Base-by-base conservation (phyloP, 2,113 vertebrate species). In the Morphnarchus princeps region DNA sequence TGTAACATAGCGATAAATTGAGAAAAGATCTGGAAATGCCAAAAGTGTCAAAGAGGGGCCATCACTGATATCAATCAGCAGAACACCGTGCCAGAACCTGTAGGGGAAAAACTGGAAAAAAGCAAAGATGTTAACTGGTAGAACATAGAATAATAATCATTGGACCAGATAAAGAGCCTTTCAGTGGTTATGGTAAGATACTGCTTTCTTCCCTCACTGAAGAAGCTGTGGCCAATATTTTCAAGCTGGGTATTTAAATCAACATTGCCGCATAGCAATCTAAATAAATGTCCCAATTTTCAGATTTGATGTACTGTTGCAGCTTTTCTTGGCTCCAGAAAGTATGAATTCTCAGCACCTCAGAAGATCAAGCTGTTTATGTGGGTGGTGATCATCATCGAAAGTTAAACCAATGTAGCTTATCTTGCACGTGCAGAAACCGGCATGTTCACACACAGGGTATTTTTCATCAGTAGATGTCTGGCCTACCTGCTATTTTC, bases 311-410 rank as follows among this genome's bases (percentile, higher is more conserved):
- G 36, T 65, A 54, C 66, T 82, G 61, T 61, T 85, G 50, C 36
- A 93, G 84, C 16, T 94, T 95, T 94, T 95, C 73, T 85, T 96
- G 80, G 77, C 87, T 95, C 14, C 57, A 80, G 81, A 81, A 94
- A 65, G 34, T 52, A 90, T 24, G 86, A 95, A 78, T 92, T 90
- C 81, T 91, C 88, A 95, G 91, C 57, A 82, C 70, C 73, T 95
- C 70, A 91, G 81, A 92, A 95, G 89, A 94, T 85, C 91, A 92
- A 96, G 83, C 58, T 92, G 89, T 89, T 97, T 89, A 66, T 65
- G 89, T 92, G 72, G 92, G 72, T 90, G 50, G 65, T 93, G 65
- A 81, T 93, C 67, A 83, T 72, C 94, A 83, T 76, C 95, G 77
- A 91, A 97, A 89, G 87, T 82, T 65, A 81, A 90, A 89, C 52